These are phyloP conservation scores for Leptosomus discolor DNA, from an alignment of 2,113 vertebrate genomes.

Conservation along the genomic window DNA sequence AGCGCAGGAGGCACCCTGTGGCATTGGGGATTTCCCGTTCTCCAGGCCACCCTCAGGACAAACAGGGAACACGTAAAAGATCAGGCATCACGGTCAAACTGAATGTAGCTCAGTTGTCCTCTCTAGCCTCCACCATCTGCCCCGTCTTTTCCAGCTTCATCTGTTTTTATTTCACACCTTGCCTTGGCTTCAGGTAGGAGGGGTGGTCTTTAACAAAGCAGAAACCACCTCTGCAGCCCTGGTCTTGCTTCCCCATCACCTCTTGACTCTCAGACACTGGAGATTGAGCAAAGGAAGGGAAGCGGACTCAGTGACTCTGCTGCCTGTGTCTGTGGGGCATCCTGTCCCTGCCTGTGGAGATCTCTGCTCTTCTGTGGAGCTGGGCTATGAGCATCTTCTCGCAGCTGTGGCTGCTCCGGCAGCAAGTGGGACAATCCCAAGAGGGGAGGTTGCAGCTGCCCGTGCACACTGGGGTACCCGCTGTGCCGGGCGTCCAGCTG, in stretches of 20 bases:
- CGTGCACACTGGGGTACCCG: accelerated
- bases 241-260: background rate
- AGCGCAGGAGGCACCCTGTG: accelerated
- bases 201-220: background rate
- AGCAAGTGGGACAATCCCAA: background rate
- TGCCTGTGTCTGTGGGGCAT: too few species aligned
- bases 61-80: accelerated
- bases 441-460: background rate
- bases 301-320: background rate
- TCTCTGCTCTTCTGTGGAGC: background rate
- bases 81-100: background rate
- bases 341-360: background rate
- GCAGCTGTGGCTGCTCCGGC: accelerated
- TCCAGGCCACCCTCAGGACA: background rate
- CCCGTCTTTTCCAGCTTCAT: background rate
- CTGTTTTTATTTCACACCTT: background rate
- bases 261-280: background rate
- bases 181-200: background rate
- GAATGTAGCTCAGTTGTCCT: background rate
- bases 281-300: background rate
- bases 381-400: background rate
- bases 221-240: background rate
- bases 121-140: background rate
- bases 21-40: accelerated
- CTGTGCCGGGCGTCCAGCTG: background rate